phyloP scores from a whole-genome alignment of 2,888 invertebrate species.

The Drosophila leonis region DNA sequence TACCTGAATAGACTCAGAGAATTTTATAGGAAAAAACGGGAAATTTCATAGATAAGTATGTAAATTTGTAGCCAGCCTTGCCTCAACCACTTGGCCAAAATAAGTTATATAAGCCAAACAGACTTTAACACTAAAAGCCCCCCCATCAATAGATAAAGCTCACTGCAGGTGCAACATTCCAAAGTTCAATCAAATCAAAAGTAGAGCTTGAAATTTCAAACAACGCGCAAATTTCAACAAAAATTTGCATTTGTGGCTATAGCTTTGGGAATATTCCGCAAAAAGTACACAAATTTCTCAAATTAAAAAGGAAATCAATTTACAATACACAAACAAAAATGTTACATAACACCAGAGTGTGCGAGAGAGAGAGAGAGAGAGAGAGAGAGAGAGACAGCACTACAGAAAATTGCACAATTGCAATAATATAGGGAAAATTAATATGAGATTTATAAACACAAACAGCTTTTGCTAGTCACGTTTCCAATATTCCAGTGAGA shows the following conservation, averaged over 20 bases:
- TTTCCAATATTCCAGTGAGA: constrained; percentile 12
- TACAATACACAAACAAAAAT: not conserved
- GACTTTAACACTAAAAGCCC: not conserved
- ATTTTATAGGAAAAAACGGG: not conserved
- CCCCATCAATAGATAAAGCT: not conserved
- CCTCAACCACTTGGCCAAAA: not conserved
- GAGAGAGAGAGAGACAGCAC: not conserved
- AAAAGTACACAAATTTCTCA: not conserved
- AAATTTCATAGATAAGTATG: not conserved
- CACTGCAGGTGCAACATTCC: not conserved
- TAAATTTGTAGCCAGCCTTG: not conserved
- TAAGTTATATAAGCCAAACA: not conserved
- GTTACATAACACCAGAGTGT: constrained; percentile 1
- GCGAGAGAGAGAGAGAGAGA: not conserved
- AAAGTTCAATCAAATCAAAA: not conserved
- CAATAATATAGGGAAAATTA: constrained; percentile 2
- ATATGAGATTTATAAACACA: not conserved
- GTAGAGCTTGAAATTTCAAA: not conserved
- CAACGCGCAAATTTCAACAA: not conserved
- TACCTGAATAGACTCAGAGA: not conserved
- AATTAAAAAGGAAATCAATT: not conserved
- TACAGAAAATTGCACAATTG: not conserved
- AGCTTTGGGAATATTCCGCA: not conserved
- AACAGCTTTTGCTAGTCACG: not conserved
- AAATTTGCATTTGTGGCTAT: not conserved